These are phyloP conservation scores for Zaprionus bogoriensis DNA, from an alignment of 2,888 invertebrate genomes.

Conservation along the genomic window DNA sequence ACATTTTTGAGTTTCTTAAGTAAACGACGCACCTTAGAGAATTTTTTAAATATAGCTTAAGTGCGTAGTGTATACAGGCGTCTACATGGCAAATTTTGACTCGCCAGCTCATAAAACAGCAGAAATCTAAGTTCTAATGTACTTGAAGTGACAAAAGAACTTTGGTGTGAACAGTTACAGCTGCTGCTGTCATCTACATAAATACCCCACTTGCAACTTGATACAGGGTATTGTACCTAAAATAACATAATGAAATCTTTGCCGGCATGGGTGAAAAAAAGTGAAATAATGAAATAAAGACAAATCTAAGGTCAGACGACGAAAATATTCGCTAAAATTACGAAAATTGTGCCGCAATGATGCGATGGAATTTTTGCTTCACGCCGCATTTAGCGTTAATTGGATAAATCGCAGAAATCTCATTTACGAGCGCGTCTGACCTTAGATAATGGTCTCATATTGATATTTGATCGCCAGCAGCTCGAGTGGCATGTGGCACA, in stretches of 20 bases:
- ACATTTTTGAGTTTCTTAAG: not conserved
- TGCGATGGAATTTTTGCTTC: constrained; percentile 47
- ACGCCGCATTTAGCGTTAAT: constrained; percentile 37
- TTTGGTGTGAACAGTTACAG: not conserved
- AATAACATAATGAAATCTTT: constrained; percentile 7
- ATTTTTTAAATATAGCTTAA: too few species aligned
- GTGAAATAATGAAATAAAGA: constrained; percentile 28
- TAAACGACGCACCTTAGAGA: too few species aligned
- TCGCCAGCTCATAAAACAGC: too few species aligned
- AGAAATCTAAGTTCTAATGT: too few species aligned
- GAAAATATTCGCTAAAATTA: constrained; percentile 22
- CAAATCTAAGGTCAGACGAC: constrained; percentile 46
- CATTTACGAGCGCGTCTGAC: constrained; percentile 30
- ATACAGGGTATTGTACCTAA: constrained; percentile 10
- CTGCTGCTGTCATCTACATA: not conserved
- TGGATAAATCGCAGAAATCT: constrained; percentile 6
- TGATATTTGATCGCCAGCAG: not conserved
- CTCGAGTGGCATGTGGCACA: not conserved
- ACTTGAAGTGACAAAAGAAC: too few species aligned
- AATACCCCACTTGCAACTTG: not conserved
- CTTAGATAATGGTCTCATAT: constrained; percentile 25
- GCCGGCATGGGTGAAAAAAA: constrained; percentile 20
- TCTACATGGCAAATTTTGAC: not conserved
- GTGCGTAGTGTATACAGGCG: too few species aligned
- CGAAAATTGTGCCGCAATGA: constrained; percentile 39